Conservation (phyloP, 2,797 vertebrate species). For the Propithecus deckenii region DNA sequence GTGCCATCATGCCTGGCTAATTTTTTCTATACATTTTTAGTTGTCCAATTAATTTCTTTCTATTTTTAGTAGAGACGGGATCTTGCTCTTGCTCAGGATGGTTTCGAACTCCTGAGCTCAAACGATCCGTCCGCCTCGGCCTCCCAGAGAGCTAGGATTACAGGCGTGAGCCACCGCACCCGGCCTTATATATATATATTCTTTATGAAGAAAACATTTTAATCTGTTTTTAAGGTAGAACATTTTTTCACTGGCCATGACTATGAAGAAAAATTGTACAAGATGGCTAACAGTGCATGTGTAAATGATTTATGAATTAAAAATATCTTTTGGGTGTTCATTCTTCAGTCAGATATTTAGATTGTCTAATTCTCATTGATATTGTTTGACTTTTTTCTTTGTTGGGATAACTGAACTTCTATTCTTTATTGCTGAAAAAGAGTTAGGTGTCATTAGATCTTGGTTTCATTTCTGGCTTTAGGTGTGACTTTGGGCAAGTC, state of each 20-base stretch:
- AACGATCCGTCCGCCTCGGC: too few species aligned
- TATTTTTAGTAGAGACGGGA: too few species aligned
- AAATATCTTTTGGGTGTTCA: conserved; percentile 32
- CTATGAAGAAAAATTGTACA: conserved; percentile 36
- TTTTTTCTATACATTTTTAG: too few species aligned
- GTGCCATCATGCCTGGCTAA: too few species aligned
- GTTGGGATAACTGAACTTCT: background rate
- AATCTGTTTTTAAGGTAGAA: conserved; percentile 32
- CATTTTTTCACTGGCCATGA: conserved; percentile 38
- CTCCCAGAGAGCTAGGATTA: too few species aligned
- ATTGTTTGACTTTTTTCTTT: conserved; percentile 15
- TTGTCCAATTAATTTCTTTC: too few species aligned
- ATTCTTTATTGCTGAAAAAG: background rate
- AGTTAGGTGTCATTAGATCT: background rate
- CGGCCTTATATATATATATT: background rate
- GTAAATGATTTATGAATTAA: conserved; percentile 57
- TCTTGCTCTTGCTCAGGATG: too few species aligned
- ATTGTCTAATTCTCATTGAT: conserved; percentile 34
- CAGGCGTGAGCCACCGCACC: too few species aligned
- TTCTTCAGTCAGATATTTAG: conserved; percentile 53
- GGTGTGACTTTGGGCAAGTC: background rate
- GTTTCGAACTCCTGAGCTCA: too few species aligned
- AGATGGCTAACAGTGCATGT: background rate
- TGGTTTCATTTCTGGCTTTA: conserved; percentile 34
- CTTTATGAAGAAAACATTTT: conserved; percentile 41